Percentiles rank a stretch among this genome's conserved stretches.
phyloP scores from a whole-genome alignment of 1,140 invertebrate species.

The Drosophila mojavensis region DNA sequence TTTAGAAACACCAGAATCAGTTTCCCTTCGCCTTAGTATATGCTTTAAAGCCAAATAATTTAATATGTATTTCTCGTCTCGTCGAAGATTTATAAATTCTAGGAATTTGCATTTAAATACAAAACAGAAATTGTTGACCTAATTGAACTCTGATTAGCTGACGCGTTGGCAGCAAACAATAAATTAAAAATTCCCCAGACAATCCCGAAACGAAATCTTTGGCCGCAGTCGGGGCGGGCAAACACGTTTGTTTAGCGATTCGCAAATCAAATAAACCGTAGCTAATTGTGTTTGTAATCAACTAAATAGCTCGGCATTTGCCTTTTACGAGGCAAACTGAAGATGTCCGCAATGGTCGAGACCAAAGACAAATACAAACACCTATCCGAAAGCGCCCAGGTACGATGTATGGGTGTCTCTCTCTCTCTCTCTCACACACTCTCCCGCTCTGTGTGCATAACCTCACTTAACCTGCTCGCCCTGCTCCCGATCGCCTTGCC shows the following conservation, averaged over 20 bases:
- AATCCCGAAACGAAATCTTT: constrained; percentile 26
- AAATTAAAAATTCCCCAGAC: constrained; percentile 35
- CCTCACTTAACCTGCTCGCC: constrained; percentile 54
- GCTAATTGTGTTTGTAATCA: constrained; percentile 82
- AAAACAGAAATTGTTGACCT: not conserved
- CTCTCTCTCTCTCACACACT: not conserved
- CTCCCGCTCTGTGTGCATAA: constrained; percentile 41
- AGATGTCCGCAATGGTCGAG: constrained; percentile 4
- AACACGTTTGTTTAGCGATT: constrained; percentile 57
- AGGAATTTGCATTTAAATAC: not conserved
- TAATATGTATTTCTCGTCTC: no score
- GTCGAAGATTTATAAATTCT: not conserved
- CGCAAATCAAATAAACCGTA: constrained; percentile 78
- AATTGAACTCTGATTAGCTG: constrained; percentile 11
- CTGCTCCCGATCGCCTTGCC: constrained; percentile 22
- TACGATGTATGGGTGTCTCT: not conserved
- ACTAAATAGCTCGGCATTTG: constrained; percentile 77
- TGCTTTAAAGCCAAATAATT: no score
- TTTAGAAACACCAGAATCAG: no score
- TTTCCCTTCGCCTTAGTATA: no score
- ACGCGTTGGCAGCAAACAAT: constrained; percentile 8
- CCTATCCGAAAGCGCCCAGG: constrained; percentile 33
- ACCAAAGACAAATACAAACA: constrained; percentile 46
- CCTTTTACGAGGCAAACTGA: constrained; percentile 49
- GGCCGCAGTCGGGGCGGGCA: constrained; percentile 25